Evolutionary conservation across 2,888 invertebrate species (phyloP), one percentile per base, ranked within the genome.

Genomic region (Drosophila quinaria): DNA sequence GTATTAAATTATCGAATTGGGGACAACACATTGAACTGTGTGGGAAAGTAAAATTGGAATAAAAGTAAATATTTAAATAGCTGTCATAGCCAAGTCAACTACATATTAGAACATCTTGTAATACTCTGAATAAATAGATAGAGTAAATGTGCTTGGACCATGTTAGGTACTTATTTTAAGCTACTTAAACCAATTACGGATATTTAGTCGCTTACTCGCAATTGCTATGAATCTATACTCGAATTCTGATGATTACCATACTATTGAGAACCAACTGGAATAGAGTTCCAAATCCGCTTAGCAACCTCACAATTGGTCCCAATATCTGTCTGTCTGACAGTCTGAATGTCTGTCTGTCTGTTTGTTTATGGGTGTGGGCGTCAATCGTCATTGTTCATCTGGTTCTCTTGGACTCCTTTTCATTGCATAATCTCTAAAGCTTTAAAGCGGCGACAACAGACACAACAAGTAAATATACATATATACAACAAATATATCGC

Each of bases 391-490:
- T 51, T 46, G 33, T 39, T 49, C 22, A 44, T 52, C 62, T 25
- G 35, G 35, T 59, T 39, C 19, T 49, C 49, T 76, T 51, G 51
- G 37, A 63, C 46, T 74, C 54, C 41, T 59, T 66, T 63, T 46
- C 37, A 80, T 87, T 81, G 81, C 81, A 87, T 89, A 89, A 85
- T 85, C 81, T 77, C 70, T 64, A 49, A 72, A 71, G 87, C 84
- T 67, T 41, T 50, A 56, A 64, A 51, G 29, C 44, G 64, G 35
- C 52, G 51, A 47, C 46, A 44, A 42, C 22, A 47, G 47, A 51
- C 58, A 29, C 51, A 54, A 49, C 31, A 47, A 41, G 15, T 1
- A 15, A 51, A 29, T 29, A 49, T 72, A 64, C 69, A 65, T 80
- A 11, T n/a, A n/a, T n/a, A 6, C 22, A 22, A 19, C 19, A 17